Conservation (phyloP, 2,113 vertebrate genomes). For the Heterocephalus glaber region DNA sequence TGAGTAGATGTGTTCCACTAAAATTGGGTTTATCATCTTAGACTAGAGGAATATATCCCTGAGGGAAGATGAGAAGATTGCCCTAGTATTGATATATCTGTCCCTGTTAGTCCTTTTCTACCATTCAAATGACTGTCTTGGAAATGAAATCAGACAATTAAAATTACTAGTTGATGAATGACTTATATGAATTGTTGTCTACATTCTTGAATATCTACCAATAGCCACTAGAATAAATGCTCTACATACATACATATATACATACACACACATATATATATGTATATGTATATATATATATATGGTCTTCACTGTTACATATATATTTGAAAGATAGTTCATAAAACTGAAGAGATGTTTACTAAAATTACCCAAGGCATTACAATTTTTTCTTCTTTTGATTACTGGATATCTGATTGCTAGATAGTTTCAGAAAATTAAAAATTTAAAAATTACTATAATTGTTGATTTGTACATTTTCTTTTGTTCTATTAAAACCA, state of each 20-base stretch:
- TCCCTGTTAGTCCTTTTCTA: not conserved
- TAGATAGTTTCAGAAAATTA: constrained; percentile 29
- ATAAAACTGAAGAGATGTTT: constrained; percentile 42
- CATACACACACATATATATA: not conserved
- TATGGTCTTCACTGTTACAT: not conserved
- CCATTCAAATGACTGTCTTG: constrained; percentile 22
- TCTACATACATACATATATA: not conserved
- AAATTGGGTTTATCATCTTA: not conserved
- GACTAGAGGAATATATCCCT: not conserved
- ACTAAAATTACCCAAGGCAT: constrained; percentile 32
- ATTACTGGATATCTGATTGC: not conserved
- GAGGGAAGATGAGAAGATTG: not conserved
- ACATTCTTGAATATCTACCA: not conserved
- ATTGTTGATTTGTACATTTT: not conserved
- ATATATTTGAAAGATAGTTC: constrained; percentile 4
- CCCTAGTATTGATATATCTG: not conserved
- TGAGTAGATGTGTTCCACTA: not conserved
- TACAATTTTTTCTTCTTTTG: constrained; percentile 21
- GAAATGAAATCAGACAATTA: not conserved
- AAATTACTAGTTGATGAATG: not conserved
- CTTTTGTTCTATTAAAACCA: not conserved
- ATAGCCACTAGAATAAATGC: not conserved
- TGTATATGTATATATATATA: not conserved
- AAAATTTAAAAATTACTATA: constrained; percentile 28
- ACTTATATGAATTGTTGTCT: constrained; percentile 16